Evolutionary conservation across 2,888 invertebrate species (phyloP), one percentile per base, ranked within the genome.

Genomic region (Phortica okadai): DNA sequence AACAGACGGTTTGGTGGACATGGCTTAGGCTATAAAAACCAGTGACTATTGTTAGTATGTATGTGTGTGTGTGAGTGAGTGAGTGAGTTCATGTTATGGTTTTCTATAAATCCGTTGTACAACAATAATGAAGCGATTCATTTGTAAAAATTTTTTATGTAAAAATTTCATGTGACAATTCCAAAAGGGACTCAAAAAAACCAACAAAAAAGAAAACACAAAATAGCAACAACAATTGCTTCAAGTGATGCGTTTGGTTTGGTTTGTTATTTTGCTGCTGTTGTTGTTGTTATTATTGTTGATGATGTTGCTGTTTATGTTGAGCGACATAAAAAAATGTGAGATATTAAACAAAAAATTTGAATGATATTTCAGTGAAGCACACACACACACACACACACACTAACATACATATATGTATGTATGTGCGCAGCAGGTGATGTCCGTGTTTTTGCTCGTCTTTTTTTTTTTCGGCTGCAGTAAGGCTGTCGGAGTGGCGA

Each of bases 181-280:
- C 21, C 2, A 62, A 62, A 6, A 62, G 25, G n/a, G 21, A 58
- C 4, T 33, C 50, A 3, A 8, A 50, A 50, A 50, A 50, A 21
- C 10, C 10, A 45, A 8, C 6, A 45, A 45, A 8, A 10, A 45
- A 45, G 45, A 0, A 50, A 8, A 50, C 14, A 11, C 8, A 3
- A 50, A 50, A 14, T 14, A 2, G 14, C 50, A 50, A 50, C 8
- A 50, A 50, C 14, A 50, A 50, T 11, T 11, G 50, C 8, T 50
- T 50, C 8, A 50, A 50, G 50, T 50, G 10, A 50, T 50, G 8
- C 50, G 83, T 83, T 82, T 80, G 80, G 79, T 80, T 76, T 73
- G 78, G 77, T 81, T 82, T 72, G 73, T 64, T 70, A 70, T 78
- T 5, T 21, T 42, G 42, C 6, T 69, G 44, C 44, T 69, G 10